phyloP scores from a whole-genome alignment of 2,888 invertebrate species.

The Thera obeliscata region DNA sequence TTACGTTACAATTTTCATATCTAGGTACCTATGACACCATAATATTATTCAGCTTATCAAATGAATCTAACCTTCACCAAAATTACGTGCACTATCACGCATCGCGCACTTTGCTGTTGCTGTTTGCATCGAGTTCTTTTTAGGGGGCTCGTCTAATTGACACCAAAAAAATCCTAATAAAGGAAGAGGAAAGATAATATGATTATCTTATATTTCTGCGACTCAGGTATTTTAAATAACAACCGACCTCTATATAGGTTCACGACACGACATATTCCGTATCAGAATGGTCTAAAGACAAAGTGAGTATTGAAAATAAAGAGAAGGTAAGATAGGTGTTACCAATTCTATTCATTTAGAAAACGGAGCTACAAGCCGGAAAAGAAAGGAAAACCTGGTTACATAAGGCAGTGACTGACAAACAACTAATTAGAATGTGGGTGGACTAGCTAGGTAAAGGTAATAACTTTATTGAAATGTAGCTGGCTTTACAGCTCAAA shows the following conservation, averaged over 20 bases:
- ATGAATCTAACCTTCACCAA: slow-evolving; percentile 29
- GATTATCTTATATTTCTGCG: no score
- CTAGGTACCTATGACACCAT: slow-evolving; percentile 6
- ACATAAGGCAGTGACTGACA: background rate
- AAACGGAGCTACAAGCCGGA: background rate
- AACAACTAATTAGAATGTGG: slow-evolving; percentile 4
- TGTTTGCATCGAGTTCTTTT: no score
- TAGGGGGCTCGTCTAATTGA: no score
- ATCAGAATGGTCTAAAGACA: no score
- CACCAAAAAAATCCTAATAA: no score
- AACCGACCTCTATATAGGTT: no score
- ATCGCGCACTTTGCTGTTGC: slow-evolving; percentile 12
- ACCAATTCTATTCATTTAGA: background rate
- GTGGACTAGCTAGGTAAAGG: background rate
- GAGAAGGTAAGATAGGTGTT: background rate
- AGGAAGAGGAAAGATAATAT: no score
- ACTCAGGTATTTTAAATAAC: no score
- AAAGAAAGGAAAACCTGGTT: slow-evolving; percentile 11
- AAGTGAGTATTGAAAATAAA: no score
- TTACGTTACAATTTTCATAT: background rate
- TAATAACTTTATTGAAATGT: background rate
- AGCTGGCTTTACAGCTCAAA: slow-evolving; percentile 12
- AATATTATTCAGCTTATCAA: slow-evolving; percentile 21
- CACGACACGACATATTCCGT: no score
- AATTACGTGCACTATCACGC: slow-evolving; percentile 23